A percentile compares a stretch with the other conserved stretches of the same genome.
These are phyloP conservation scores for Drosophila anceps DNA, from an alignment of 2,888 invertebrate species.

Conservation along the genomic window DNA sequence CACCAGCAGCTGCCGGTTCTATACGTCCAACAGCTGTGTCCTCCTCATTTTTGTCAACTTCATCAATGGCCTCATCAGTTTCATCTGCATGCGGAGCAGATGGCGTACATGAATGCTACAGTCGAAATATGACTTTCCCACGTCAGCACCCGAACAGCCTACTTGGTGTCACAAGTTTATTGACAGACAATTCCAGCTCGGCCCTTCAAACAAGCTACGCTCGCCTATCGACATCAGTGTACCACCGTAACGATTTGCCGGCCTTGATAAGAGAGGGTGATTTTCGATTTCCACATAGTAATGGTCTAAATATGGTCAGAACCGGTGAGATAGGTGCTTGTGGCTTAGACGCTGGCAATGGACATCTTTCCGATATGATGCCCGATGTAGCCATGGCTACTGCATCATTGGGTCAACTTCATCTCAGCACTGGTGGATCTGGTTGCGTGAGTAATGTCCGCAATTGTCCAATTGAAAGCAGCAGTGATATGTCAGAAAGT, in stretches of 20 bases:
- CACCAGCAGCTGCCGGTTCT: conserved; percentile 84
- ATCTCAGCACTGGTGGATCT: conserved; percentile 84
- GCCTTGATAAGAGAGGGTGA: conserved; percentile 89
- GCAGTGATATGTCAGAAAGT: conserved; percentile 84
- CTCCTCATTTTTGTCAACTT: conserved; percentile 84
- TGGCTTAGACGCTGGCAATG: conserved; percentile 88
- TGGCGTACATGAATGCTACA: conserved; percentile 86
- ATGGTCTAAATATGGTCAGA: conserved; percentile 86
- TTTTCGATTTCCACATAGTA: conserved; percentile 82
- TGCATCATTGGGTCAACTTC: conserved; percentile 89
- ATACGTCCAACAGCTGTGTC: conserved; percentile 57
- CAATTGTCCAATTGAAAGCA: conserved; percentile 55
- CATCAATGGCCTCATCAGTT: conserved; percentile 72
- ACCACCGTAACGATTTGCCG: conserved; percentile 88
- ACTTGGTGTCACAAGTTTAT: conserved; percentile 64
- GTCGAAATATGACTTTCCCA: conserved; percentile 88
- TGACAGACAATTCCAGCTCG: conserved; percentile 61
- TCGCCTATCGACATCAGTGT: conserved; percentile 80
- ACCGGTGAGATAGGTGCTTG: conserved; percentile 86
- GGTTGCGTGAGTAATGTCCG: conserved; percentile 36
- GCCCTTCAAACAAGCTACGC: conserved; percentile 80
- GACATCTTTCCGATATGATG: conserved; percentile 93
- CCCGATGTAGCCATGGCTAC: conserved; percentile 97
- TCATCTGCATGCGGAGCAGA: conserved; percentile 73
- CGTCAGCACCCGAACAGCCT: conserved; percentile 83